These are phyloP conservation scores for Arrhamphus sclerolepis DNA, from an alignment of 2,797 vertebrate species.

Conservation along the genomic window DNA sequence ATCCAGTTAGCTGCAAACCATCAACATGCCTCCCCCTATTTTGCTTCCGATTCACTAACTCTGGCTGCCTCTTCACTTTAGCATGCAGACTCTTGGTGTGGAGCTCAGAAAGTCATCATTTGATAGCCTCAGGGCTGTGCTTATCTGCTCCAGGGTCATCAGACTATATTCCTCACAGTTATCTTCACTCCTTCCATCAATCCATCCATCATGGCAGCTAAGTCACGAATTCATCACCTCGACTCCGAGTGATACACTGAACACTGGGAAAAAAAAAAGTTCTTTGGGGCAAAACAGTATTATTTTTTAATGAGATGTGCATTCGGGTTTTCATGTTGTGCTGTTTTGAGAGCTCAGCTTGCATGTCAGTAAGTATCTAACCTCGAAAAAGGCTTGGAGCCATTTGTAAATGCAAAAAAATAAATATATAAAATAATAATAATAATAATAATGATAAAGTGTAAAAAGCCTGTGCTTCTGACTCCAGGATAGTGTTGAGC, in stretches of 20 bases:
- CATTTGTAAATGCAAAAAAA: neutral
- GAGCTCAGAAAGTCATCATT: slow-evolving; percentile 66
- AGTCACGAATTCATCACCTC: slow-evolving; percentile 40
- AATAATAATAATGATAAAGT: no score
- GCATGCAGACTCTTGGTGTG: slow-evolving; percentile 38
- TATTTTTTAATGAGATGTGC: slow-evolving; percentile 6
- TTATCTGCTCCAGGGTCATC: slow-evolving; percentile 68
- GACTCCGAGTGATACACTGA: slow-evolving; percentile 26
- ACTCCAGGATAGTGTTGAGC: neutral
- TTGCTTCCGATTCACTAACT: slow-evolving; percentile 37
- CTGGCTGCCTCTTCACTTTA: slow-evolving; percentile 18
- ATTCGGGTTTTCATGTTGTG: neutral
- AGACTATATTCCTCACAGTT: slow-evolving; percentile 60
- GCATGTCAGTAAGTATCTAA: neutral
- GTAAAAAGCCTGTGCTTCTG: neutral
- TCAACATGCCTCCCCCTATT: slow-evolving; percentile 47
- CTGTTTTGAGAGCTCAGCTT: slow-evolving; percentile 1
- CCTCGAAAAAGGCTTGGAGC: slow-evolving; percentile 14
- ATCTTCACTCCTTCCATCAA: slow-evolving; percentile 51
- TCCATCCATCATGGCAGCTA: slow-evolving; percentile 47
- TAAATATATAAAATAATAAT: no score
- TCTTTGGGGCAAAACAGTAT: slow-evolving; percentile 17
- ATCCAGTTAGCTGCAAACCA: slow-evolving; percentile 62
- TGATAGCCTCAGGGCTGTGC: slow-evolving; percentile 63
- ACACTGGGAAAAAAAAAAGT: slow-evolving; percentile 1